Evolutionary conservation across 2,888 invertebrate genomes (phyloP), one percentile per base, ranked within the genome.

Genomic region (Baccha elongata): DNA sequence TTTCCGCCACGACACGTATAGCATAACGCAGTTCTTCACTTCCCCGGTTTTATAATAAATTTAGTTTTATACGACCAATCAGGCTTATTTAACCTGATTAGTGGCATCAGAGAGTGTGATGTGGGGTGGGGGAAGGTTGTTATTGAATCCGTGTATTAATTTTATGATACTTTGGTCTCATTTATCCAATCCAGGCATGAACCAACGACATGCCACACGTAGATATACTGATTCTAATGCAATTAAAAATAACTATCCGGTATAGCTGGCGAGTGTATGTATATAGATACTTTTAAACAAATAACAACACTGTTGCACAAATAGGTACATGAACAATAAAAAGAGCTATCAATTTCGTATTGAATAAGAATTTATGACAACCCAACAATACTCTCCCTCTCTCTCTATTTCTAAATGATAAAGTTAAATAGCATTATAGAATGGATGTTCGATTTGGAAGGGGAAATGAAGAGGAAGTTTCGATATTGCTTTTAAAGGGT

Each of bases 51-150:
- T 10, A 8, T 35, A n/a, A n/a, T n/a, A n/a, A n/a, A 3, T 58
- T 42, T 26, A 17, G 15, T 26, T 58, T 58, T 17, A 23, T 58
- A 17, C 3, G 32, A 21, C 53, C 58, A 68, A 60, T 32, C 52
- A 60, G 52, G 35, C 65, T 52, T 23, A 64, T 64, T 71, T 55
- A 76, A 76, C 64, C 29, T 55, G 52, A 75, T 75, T 75, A 52
- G 52, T 32, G 11, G 6, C 2, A 32, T 7, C 6, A 75, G 60
- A 11, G 60, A 23, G 8, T 10, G n/a, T 7, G n/a, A 35, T 35
- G 21, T 4, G 1, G 19, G n/a, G 11, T 7, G 35, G 13, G 0
- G 17, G 13, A 7, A 1, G 6, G n/a, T 21, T 19, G 3, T 55
- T 15, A 44, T 48, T 64, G n/a, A n/a, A 55, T 52, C 46, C 35